phyloP scores from a whole-genome alignment of 2,888 invertebrate genomes.

The Micropterix aruncella region DNA sequence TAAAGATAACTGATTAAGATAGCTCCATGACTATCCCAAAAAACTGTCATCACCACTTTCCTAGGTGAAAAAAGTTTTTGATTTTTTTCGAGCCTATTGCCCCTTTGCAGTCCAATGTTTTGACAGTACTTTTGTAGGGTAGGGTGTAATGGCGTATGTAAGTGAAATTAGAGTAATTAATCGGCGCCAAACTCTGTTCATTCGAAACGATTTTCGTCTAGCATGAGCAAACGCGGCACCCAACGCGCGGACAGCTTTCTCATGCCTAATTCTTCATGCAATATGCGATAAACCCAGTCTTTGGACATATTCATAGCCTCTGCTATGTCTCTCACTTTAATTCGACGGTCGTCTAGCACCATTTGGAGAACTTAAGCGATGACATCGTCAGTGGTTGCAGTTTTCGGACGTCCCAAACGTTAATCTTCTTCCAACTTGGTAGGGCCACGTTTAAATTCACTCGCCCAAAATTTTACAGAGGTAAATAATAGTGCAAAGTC shows the following conservation, averaged over 20 bases:
- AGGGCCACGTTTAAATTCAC: constrained; percentile 8
- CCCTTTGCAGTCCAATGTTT: constrained; percentile 1
- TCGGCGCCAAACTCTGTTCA: constrained; percentile 9
- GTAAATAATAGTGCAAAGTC: background rate
- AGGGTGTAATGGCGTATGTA: constrained; percentile 14
- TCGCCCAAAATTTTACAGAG: constrained; percentile 7
- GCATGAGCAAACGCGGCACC: constrained; percentile 5
- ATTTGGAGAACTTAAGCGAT: constrained; percentile 2
- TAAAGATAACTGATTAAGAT: constrained; percentile 1
- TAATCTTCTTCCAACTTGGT: constrained; percentile 8
- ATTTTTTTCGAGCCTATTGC: background rate
- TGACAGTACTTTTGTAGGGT: constrained; percentile 6
- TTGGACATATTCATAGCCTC: constrained; percentile 5
- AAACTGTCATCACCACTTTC: constrained; percentile 1
- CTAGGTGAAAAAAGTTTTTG: background rate
- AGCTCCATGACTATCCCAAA: constrained; percentile 1
- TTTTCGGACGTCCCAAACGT: constrained; percentile 7
- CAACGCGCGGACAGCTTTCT: constrained; percentile 10
- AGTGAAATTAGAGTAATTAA: constrained; percentile 14
- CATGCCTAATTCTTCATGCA: constrained; percentile 12
- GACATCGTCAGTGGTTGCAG: constrained; percentile 10
- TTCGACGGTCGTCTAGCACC: constrained; percentile 9
- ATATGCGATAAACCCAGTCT: constrained; percentile 6
- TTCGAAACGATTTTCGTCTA: constrained; percentile 7
- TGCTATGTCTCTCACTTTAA: constrained; percentile 4